phyloP scores from a whole-genome alignment of 1,140 invertebrate species.

The Rhagoletis zephyria region DNA sequence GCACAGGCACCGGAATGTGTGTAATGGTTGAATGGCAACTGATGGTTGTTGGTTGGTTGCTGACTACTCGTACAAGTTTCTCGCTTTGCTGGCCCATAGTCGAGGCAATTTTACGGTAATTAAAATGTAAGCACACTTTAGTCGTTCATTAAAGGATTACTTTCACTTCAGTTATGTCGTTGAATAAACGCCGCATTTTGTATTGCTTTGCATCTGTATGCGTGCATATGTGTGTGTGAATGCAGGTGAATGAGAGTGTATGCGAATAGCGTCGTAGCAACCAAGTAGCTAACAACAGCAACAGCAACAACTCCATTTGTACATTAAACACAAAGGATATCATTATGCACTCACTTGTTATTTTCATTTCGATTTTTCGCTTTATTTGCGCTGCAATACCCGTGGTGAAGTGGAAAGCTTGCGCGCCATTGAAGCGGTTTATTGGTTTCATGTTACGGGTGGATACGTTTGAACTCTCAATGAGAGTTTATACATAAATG shows the following conservation, averaged over 20 bases:
- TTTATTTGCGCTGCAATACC: conserved; percentile 46
- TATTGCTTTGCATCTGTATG: neutral
- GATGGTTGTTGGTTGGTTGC: neutral
- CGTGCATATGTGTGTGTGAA: neutral
- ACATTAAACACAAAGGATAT: conserved; percentile 51
- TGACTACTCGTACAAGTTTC: neutral
- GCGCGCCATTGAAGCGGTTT: conserved; percentile 72
- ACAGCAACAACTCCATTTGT: conserved; percentile 12
- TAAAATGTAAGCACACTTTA: conserved; percentile 59
- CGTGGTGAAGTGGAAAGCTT: conserved; percentile 48
- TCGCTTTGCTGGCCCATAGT: neutral
- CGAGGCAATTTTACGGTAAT: conserved; percentile 70
- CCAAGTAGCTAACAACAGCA: neutral
- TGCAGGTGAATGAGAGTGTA: neutral
- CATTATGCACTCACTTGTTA: conserved; percentile 49
- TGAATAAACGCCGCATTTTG: conserved; percentile 57
- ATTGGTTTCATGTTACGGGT: conserved; percentile 71
- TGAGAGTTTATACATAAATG: conserved; percentile 17
- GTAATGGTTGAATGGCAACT: neutral
- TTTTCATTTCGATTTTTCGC: conserved; percentile 52
- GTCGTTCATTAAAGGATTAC: conserved; percentile 64
- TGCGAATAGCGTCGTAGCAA: too few relatives aligned
- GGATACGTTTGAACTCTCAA: conserved; percentile 36
- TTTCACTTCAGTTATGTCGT: conserved; percentile 67
- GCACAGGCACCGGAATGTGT: neutral